Base-by-base conservation (phyloP, 2,888 invertebrate species). In the Stenurella melanura region DNA sequence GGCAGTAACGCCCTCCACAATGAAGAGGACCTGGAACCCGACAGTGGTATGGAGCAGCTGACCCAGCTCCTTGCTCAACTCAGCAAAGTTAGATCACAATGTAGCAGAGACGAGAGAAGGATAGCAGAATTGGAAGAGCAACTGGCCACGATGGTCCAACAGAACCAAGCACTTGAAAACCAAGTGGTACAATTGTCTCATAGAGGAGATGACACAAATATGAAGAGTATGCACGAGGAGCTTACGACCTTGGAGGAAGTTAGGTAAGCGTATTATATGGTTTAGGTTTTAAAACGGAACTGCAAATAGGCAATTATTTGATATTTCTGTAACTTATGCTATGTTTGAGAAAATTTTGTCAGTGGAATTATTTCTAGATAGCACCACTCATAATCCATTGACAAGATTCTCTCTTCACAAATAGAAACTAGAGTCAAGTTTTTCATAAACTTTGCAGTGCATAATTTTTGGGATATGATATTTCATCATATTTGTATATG, bases 171-270 rank as follows among this genome's bases (percentile, higher is more conserved):
- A 81, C 89, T 95, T 82, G 94, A 95, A 83, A 94, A 94, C 74
- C 94, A 95, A 85, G 87, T 95, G 79, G 91, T 92, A 81, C 91
- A 93, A 82, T 91, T 93, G 90, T 92, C 92, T 82, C 89, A 91
- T 71, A 92, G 92, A 86, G 79, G 75, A 26, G 83, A 82, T 4
- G 95, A 95, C 70, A 94, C 95, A 82, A 95, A 95, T 86, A 94
- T 95, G 88, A 95, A 95, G 88, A 94, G 93, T 72, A 93, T 95
- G 90, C 96, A 96, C 83, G 96, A 96, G 85, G 96, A 96, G 89
- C 93, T 96, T 85, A 94, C 93, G 73, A 94, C 95, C 81, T 91
- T 96, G 83, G 96, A 96, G 87, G 96, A 96, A 94, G 95, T 96
- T 83, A 93, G 96, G 95, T 95, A 90, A 88, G 88, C 80, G 1